Conservation (phyloP, 2,888 invertebrate genomes). For the Linyphia triangularis region DNA sequence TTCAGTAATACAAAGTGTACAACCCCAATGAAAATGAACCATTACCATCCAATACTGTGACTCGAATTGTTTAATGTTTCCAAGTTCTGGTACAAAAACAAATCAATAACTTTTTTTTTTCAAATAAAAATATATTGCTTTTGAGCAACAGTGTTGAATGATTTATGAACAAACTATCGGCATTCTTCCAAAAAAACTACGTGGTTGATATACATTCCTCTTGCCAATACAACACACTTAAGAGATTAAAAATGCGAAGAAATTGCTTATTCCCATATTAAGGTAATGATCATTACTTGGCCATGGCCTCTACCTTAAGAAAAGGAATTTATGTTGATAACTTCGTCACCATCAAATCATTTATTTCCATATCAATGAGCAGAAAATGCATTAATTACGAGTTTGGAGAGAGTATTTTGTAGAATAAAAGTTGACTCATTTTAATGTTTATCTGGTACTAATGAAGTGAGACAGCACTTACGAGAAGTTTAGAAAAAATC, state of each 20-base stretch:
- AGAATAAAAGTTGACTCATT: conserved; percentile 5
- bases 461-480: no score
- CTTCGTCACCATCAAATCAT: neutral
- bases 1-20: no score
- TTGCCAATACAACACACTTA: neutral
- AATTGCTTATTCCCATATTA: conserved; percentile 17
- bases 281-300: neutral
- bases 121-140: no score
- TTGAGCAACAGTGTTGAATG: no score
- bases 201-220: neutral
- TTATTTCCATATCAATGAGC: conserved; percentile 21
- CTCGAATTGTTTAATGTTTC: no score
- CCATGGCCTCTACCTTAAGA: neutral
- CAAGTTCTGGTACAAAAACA: no score
- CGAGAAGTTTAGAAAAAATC: no score
- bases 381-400: conserved; percentile 5
- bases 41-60: no score
- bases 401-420: neutral
- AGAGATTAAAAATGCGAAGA: neutral
- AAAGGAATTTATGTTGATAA: neutral
- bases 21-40: no score
- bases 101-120: no score
- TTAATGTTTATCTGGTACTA: neutral
- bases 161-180: no score
- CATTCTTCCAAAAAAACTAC: neutral